Evolutionary conservation across 2,888 invertebrate genomes (phyloP).

Genomic region (Epinotia bilunana): DNA sequence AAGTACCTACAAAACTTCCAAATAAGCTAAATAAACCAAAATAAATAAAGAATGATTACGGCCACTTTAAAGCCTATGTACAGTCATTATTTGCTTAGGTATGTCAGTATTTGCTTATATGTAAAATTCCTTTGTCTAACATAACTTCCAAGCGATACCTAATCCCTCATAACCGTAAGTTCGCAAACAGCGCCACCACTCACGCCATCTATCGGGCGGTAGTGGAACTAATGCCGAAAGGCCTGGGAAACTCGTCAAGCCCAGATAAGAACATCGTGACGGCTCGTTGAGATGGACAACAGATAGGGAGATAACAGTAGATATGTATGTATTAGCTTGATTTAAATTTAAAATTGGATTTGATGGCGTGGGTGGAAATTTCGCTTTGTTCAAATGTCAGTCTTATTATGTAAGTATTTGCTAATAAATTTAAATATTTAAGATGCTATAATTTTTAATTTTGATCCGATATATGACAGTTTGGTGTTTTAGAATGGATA

Average conservation of each 20-base stretch:
- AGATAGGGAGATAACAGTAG: conserved; percentile 57
- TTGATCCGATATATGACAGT: conserved; percentile 1
- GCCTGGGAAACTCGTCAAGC: conserved; percentile 56
- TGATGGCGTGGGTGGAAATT: conserved; percentile 39
- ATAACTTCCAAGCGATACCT: not conserved
- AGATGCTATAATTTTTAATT: conserved; percentile 12
- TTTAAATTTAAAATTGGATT: conserved; percentile 44
- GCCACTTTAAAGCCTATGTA: too few relatives aligned
- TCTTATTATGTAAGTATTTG: conserved; percentile 30
- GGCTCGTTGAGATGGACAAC: conserved; percentile 62
- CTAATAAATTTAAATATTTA: conserved; percentile 24
- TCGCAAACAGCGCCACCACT: conserved; percentile 45
- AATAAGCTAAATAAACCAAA: too few relatives aligned
- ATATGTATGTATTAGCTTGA: conserved; percentile 43
- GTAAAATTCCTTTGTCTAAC: not conserved
- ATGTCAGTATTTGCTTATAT: too few relatives aligned
- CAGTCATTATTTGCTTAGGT: not conserved
- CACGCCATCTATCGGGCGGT: conserved; percentile 76
- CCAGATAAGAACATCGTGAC: conserved; percentile 61
- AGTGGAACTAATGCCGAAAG: conserved; percentile 58
- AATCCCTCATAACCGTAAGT: not conserved
- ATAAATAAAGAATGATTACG: too few relatives aligned
- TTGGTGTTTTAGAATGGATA: not conserved
- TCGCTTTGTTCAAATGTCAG: conserved; percentile 39
- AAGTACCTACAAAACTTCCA: too few relatives aligned